These are phyloP conservation scores for Nestor notabilis DNA, from an alignment of 2,113 vertebrate genomes.

Conservation along the genomic window DNA sequence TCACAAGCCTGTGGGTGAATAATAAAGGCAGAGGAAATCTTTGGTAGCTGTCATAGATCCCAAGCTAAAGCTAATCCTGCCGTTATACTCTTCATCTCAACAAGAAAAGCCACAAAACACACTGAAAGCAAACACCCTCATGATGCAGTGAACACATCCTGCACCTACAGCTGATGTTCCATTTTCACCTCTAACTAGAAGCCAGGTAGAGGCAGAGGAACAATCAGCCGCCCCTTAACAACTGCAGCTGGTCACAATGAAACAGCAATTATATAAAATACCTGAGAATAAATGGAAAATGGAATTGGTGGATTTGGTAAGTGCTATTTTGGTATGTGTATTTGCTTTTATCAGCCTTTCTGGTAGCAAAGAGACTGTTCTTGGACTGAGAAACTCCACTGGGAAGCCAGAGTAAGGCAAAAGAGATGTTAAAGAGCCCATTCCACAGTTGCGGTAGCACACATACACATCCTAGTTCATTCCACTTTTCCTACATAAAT, in stretches of 20 bases:
- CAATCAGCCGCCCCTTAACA: neutral
- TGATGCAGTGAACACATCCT: neutral
- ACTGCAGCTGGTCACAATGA: neutral
- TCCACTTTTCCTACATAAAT: neutral
- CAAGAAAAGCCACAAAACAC: neutral
- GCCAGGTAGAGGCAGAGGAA: neutral
- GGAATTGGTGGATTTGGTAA: neutral
- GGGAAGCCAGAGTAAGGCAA: neutral
- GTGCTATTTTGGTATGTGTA: neutral
- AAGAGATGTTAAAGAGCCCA: neutral
- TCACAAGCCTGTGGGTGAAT: neutral
- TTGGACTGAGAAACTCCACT: neutral
- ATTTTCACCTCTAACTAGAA: neutral
- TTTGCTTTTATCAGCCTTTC: neutral
- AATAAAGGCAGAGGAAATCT: constrained; percentile 7
- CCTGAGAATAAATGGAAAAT: neutral
- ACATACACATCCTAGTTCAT: neutral
- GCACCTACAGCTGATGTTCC: neutral
- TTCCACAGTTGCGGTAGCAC: neutral
- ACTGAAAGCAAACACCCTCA: neutral
- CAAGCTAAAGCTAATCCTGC: neutral
- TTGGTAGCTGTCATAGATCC: fast-evolving
- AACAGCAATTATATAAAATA: neutral
- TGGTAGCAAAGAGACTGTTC: neutral
- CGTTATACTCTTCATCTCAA: neutral